A percentile compares a stretch with the other conserved stretches of the same genome.
Conservation (phyloP, 2,888 invertebrate species). For the Pardosa pseudoannulata region DNA sequence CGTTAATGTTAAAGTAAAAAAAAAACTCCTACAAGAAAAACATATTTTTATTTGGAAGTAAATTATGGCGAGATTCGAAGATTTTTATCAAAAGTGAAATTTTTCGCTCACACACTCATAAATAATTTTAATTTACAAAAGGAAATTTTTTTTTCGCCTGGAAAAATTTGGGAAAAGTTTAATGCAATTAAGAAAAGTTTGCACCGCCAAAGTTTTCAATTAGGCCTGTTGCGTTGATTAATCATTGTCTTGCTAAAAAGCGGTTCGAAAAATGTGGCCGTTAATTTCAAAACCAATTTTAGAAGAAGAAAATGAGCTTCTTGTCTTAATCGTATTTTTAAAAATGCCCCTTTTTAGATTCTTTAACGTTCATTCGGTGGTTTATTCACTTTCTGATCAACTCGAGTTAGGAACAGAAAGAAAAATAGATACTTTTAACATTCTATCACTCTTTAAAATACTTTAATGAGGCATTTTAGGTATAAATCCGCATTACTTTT, state of each 20-base stretch:
- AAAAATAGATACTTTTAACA: too few species aligned
- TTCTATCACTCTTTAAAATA: too few species aligned
- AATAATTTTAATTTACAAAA: slow-evolving; percentile 12
- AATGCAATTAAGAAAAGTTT: slow-evolving; percentile 12
- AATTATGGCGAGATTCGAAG: not conserved
- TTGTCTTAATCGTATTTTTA: not conserved
- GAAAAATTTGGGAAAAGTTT: not conserved
- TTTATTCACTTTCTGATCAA: too few species aligned
- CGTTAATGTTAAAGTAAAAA: not conserved
- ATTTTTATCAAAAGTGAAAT: slow-evolving; percentile 19
- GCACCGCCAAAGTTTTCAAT: slow-evolving; percentile 12
- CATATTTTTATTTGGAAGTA: not conserved
- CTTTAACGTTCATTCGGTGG: too few species aligned
- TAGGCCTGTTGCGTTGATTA: slow-evolving; percentile 14
- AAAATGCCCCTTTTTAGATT: not conserved
- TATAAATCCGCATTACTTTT: too few species aligned
- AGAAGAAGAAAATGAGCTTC: not conserved
- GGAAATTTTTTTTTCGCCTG: not conserved
- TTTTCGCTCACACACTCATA: not conserved
- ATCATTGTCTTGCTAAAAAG: not conserved
- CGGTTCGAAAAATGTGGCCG: not conserved
- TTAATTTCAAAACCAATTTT: slow-evolving; percentile 8
- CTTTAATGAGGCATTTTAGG: too few species aligned
- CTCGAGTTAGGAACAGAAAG: too few species aligned
- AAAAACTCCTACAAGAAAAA: not conserved